phyloP scores from a whole-genome alignment of 2,888 invertebrate species.

The Trichacis sp. region DNA sequence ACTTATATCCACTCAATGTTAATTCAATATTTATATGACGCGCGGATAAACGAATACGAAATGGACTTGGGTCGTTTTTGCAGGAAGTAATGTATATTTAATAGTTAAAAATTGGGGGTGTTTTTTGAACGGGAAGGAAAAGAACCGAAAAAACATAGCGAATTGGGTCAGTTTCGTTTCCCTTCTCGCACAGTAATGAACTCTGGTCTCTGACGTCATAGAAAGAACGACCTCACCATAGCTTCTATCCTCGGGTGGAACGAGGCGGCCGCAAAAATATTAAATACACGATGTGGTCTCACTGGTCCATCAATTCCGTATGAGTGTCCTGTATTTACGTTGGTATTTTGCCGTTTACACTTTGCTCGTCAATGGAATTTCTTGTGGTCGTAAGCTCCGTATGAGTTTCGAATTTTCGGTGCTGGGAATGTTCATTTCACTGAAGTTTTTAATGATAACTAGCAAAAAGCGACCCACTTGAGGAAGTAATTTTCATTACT shows the following conservation, averaged over 20 bases:
- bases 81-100: too few species aligned
- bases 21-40: too few species aligned
- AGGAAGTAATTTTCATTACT: too few species aligned
- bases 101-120: constrained; percentile 10
- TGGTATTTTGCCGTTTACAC: not conserved
- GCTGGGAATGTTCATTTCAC: too few species aligned
- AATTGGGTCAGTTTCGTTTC: constrained; percentile 37
- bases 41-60: too few species aligned
- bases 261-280: constrained; percentile 26
- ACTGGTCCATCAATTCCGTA: not conserved
- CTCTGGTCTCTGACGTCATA: constrained; percentile 36
- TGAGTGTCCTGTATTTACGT: not conserved
- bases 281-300: constrained; percentile 14
- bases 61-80: too few species aligned
- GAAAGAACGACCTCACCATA: constrained; percentile 34
- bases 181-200: constrained; percentile 27
- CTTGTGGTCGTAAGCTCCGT: too few species aligned
- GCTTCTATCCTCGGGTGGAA: constrained; percentile 22
- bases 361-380: too few species aligned
- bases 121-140: constrained; percentile 11
- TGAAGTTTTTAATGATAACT: too few species aligned
- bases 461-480: too few species aligned
- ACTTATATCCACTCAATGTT: too few species aligned
- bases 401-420: too few species aligned
- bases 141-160: constrained; percentile 26